Conservation (phyloP, 2,113 vertebrate species). For the Gymnocephalus cernua region DNA sequence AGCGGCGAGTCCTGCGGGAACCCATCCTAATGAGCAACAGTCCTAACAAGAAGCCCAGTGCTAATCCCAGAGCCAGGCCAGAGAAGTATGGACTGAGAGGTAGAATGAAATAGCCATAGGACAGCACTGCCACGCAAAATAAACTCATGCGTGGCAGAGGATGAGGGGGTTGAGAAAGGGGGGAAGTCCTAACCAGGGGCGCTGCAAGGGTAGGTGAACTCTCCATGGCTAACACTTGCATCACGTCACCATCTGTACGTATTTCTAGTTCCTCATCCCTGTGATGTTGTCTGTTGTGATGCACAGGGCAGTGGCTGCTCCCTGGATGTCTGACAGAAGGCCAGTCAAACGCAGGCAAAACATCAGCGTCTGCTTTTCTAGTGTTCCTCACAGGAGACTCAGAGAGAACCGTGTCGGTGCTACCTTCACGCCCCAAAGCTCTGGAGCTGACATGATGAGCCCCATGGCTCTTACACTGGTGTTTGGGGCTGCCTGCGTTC, state of each 20-base stretch:
- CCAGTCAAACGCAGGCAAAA: constrained; percentile 72
- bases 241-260: constrained; percentile 81
- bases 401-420: constrained; percentile 50
- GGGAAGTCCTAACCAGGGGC: background rate
- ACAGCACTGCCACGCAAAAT: constrained; percentile 81
- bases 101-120: constrained; percentile 88
- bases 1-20: constrained; percentile 46
- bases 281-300: constrained; percentile 42
- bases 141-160: constrained; percentile 84
- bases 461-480: constrained; percentile 58
- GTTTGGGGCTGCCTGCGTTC: constrained; percentile 77
- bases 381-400: constrained; percentile 56
- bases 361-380: constrained; percentile 62
- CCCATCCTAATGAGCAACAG: constrained; percentile 86
- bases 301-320: constrained; percentile 63
- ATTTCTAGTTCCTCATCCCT: constrained; percentile 81
- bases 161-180: constrained; percentile 15
- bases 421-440: constrained; percentile 59
- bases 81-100: constrained; percentile 89
- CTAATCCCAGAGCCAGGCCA: constrained; percentile 87
- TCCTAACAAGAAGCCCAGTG: constrained; percentile 87
- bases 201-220: background rate
- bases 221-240: constrained; percentile 78
- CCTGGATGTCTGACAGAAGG: constrained; percentile 51
- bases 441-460: constrained; percentile 58